These are phyloP conservation scores for Corythornis vintsioides DNA, from an alignment of 2,113 vertebrate genomes.

Conservation along the genomic window DNA sequence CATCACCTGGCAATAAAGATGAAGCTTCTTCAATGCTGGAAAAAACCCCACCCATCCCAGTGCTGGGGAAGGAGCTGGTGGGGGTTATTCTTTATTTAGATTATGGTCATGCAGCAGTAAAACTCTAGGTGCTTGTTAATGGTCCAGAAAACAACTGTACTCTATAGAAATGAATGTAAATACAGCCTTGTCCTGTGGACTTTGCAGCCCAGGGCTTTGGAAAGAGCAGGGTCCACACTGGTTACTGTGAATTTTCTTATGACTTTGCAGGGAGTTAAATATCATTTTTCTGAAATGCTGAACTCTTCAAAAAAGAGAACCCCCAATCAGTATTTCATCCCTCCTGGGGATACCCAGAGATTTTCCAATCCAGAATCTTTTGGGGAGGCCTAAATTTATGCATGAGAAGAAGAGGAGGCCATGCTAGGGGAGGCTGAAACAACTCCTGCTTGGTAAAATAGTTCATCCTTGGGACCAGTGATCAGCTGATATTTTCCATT, in stretches of 20 bases:
- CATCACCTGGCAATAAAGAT: neutral
- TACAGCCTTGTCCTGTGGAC: neutral
- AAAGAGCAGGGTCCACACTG: neutral
- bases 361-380: neutral
- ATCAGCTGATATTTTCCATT: constrained; percentile 34
- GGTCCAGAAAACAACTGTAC: neutral
- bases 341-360: neutral
- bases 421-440: neutral
- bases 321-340: neutral
- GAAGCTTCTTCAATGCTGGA: neutral
- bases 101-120: neutral
- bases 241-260: neutral
- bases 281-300: neutral
- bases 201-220: neutral
- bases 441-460: neutral
- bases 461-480: neutral
- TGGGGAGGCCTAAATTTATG: neutral
- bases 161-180: neutral
- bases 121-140: neutral
- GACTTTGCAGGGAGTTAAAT: neutral
- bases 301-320: neutral
- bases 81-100: neutral
- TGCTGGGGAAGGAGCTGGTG: neutral
- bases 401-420: neutral
- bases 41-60: neutral